Evolutionary conservation across 2,888 invertebrate genomes (phyloP).

Genomic region (Hirtodrosophila trivittata): DNA sequence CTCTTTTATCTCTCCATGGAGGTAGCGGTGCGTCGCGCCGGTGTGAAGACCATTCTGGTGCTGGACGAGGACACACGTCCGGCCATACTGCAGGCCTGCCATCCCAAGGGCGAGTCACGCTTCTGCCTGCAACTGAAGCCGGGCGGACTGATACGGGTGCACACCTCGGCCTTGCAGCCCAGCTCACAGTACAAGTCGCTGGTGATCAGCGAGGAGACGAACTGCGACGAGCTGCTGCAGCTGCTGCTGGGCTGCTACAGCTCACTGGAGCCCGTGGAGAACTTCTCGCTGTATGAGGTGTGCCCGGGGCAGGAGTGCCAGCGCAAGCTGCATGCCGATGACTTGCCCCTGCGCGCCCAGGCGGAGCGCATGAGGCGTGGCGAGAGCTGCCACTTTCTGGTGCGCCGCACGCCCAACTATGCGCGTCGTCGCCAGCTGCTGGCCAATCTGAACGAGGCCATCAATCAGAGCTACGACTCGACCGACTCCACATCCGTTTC

Average conservation of each 20-base stretch:
- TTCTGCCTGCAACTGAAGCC: conserved; percentile 94
- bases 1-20: conserved; percentile 98
- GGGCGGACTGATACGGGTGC: conserved; percentile 95
- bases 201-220: conserved; percentile 94
- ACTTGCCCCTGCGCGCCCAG: conserved; percentile 92
- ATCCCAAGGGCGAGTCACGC: conserved; percentile 96
- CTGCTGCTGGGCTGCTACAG: conserved; percentile 93
- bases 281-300: conserved; percentile 94
- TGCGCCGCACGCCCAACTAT: conserved; percentile 92
- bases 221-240: conserved; percentile 93
- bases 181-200: conserved; percentile 97
- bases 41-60: conserved; percentile 91
- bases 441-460: conserved; percentile 78
- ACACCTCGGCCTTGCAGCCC: conserved; percentile 95
- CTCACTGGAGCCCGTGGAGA: conserved; percentile 92
- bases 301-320: conserved; percentile 92
- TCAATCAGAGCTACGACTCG: conserved; percentile 59
- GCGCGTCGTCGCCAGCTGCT: conserved; percentile 84
- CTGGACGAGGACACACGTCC: conserved; percentile 95
- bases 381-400: conserved; percentile 90
- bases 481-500: conserved; percentile 6
- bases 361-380: conserved; percentile 88
- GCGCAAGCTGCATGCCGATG: conserved; percentile 93
- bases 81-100: conserved; percentile 95
- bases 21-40: conserved; percentile 93